A percentile compares a stretch with the other conserved stretches of the same genome.
Evolutionary conservation across 2,888 invertebrate genomes (phyloP).

Genomic region (Poecilus cupreus): DNA sequence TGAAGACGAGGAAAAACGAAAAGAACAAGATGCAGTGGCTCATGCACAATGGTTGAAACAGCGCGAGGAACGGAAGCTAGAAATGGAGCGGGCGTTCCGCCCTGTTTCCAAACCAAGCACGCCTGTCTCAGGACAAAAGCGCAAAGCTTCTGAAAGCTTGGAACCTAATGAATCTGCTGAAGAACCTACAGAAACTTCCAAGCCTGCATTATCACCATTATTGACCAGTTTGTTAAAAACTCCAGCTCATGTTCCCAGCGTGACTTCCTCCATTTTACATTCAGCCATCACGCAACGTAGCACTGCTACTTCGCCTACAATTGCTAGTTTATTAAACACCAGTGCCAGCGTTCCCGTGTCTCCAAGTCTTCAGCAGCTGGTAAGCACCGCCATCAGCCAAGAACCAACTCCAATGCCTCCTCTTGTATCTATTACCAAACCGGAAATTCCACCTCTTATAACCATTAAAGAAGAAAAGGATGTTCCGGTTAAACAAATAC

Average conservation of each 20-base stretch:
- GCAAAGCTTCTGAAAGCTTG: conserved; percentile 69
- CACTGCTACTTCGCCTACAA: conserved; percentile 72
- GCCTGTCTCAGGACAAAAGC: conserved; percentile 67
- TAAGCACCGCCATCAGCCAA: conserved; percentile 72
- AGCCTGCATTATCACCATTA: conserved; percentile 81
- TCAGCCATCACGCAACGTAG: conserved; percentile 71
- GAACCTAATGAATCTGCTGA: conserved; percentile 67
- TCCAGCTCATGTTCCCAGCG: conserved; percentile 74
- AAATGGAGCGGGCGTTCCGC: conserved; percentile 78
- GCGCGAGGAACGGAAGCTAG: conserved; percentile 79
- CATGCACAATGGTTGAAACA: conserved; percentile 80
- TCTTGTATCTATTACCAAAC: background rate
- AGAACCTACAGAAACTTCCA: conserved; percentile 67
- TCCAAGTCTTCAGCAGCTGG: conserved; percentile 74
- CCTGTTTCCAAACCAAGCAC: conserved; percentile 67
- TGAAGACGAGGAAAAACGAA: conserved; percentile 82
- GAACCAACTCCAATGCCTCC: conserved; percentile 62
- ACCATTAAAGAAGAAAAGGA: conserved; percentile 27
- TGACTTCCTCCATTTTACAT: conserved; percentile 72
- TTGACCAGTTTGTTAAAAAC: conserved; percentile 89
- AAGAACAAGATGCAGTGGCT: conserved; percentile 80
- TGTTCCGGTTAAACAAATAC: conserved; percentile 26
- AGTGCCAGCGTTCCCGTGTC: conserved; percentile 68
- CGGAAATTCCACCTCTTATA: background rate
- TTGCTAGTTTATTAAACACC: conserved; percentile 75